Percentiles rank a stretch among this genome's conserved stretches.
These are phyloP conservation scores for Pomatostomus ruficeps DNA, from an alignment of 2,113 vertebrate species.

Conservation along the genomic window DNA sequence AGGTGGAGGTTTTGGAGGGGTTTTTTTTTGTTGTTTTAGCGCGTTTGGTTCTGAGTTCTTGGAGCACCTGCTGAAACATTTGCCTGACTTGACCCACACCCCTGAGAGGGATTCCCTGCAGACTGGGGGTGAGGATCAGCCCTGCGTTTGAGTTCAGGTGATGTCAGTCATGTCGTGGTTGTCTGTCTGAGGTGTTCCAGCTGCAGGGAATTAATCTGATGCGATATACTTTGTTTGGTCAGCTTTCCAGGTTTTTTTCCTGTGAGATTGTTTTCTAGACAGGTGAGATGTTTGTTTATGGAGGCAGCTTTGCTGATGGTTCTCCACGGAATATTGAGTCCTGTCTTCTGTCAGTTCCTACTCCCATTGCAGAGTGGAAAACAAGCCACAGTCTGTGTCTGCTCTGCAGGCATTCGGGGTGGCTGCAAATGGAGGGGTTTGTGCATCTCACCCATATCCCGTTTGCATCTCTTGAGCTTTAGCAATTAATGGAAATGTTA, in stretches of 20 bases:
- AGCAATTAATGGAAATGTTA: not conserved
- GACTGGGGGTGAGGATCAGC: fast-evolving
- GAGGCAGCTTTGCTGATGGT: not conserved
- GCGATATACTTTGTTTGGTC: not conserved
- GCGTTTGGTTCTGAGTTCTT: not conserved
- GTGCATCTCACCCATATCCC: fast-evolving
- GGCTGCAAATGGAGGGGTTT: not conserved
- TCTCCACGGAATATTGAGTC: fast-evolving
- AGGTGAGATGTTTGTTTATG: not conserved
- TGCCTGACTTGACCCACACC: not conserved
- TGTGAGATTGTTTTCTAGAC: not conserved
- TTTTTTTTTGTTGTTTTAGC: not conserved
- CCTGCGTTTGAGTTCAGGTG: not conserved
- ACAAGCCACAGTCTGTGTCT: not conserved
- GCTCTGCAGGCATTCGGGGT: not conserved
- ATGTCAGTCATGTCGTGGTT: not conserved
- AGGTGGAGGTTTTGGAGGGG: not conserved
- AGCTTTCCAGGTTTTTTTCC: not conserved
- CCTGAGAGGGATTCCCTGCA: not conserved
- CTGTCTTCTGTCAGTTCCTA: not conserved
- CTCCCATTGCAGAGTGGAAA: not conserved
- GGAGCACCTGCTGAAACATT: not conserved
- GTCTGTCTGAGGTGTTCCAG: not conserved
- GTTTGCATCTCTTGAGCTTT: not conserved
- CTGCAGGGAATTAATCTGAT: not conserved